These are phyloP conservation scores for Bombus fervidus DNA, from an alignment of 1,140 invertebrate genomes.

Conservation along the genomic window DNA sequence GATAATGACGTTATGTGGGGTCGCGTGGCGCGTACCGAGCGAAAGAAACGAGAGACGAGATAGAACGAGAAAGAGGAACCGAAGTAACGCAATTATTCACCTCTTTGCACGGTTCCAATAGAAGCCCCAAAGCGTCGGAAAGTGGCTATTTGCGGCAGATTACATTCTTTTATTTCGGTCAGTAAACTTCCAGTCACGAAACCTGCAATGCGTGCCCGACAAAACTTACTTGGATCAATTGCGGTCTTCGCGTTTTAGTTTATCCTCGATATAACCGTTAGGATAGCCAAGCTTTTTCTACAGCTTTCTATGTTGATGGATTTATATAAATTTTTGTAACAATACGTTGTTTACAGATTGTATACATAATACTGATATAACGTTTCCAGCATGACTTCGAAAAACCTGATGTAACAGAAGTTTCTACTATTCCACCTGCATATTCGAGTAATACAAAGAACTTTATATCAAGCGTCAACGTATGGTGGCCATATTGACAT, in stretches of 20 bases:
- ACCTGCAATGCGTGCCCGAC: neutral
- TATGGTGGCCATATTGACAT: neutral
- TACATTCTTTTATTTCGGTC: constrained; percentile 34
- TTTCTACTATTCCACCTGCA: neutral
- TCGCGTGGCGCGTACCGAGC: constrained; percentile 57
- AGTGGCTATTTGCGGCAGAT: constrained; percentile 17
- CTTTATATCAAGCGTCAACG: neutral
- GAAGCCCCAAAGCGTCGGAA: constrained; percentile 48
- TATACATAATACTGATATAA: too few relatives aligned
- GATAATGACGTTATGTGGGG: constrained; percentile 72
- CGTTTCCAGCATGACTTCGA: too few relatives aligned
- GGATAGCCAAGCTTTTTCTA: neutral
- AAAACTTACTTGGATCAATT: neutral
- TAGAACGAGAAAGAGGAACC: constrained; percentile 12
- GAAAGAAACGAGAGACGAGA: neutral
- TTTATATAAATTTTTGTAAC: too few relatives aligned
- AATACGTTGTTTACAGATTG: too few relatives aligned
- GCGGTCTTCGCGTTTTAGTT: neutral
- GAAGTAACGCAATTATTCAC: constrained; percentile 69
- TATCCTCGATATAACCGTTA: neutral
- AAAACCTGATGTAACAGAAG: neutral
- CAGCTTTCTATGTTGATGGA: neutral
- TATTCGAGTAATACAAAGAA: neutral
- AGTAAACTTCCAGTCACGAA: constrained; percentile 25
- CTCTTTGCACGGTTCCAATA: constrained; percentile 52